A percentile compares a stretch with the other conserved stretches of the same genome.
Conservation (phyloP, 1,140 invertebrate species). For the Neodiprion lecontei region DNA sequence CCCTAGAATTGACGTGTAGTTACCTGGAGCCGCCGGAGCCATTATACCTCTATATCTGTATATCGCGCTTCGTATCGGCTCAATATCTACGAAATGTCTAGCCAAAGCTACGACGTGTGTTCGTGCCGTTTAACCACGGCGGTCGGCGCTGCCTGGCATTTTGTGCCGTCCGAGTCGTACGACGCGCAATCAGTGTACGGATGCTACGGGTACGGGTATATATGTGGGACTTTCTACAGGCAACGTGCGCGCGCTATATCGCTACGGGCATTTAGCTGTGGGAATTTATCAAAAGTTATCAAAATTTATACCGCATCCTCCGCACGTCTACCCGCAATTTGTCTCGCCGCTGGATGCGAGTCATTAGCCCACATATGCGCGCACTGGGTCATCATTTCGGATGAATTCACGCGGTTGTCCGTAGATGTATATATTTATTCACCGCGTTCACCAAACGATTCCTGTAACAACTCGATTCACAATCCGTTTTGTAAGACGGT, state of each 20-base stretch:
- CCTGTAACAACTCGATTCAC: too few relatives aligned
- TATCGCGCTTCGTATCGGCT: slow-evolving; percentile 46
- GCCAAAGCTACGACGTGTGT: slow-evolving; percentile 17
- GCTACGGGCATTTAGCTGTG: too few relatives aligned
- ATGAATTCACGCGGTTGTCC: too few relatives aligned
- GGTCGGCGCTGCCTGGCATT: neutral
- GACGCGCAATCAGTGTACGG: neutral
- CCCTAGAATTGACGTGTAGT: slow-evolving; percentile 45
- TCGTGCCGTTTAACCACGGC: neutral
- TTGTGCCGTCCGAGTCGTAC: neutral
- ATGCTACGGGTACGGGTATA: too few relatives aligned
- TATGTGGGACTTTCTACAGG: too few relatives aligned
- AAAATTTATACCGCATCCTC: neutral
- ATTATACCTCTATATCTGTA: slow-evolving; percentile 47
- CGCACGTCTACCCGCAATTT: neutral
- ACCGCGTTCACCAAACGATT: too few relatives aligned
- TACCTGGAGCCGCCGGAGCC: slow-evolving; percentile 27
- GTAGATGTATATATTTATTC: too few relatives aligned
- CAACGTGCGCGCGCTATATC: too few relatives aligned
- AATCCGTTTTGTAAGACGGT: too few relatives aligned
- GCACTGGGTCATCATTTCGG: neutral
- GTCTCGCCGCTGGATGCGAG: neutral
- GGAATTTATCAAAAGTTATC: neutral
- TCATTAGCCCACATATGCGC: neutral
- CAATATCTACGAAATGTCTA: slow-evolving; percentile 38